Conservation (phyloP, 2,797 vertebrate genomes). For the Scyliorhinus canicula region DNA sequence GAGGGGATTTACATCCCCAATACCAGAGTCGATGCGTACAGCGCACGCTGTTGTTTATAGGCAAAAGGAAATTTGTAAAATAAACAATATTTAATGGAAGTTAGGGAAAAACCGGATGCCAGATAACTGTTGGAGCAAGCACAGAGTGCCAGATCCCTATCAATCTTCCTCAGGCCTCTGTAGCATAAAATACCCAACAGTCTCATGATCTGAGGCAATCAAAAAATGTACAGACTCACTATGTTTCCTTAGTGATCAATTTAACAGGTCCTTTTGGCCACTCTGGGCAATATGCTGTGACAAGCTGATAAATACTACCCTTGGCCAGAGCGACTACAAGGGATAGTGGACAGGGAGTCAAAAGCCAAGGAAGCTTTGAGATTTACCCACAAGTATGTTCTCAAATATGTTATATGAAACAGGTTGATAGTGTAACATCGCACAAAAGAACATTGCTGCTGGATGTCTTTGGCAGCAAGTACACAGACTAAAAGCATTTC, state of each 20-base stretch:
- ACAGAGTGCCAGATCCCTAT: not conserved
- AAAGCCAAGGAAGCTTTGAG: conserved; percentile 31
- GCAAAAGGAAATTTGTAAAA: not conserved
- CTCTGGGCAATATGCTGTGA: conserved; percentile 22
- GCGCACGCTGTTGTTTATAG: not conserved
- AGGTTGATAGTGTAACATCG: not conserved
- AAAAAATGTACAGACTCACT: not conserved
- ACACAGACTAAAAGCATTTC: not conserved
- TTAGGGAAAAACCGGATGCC: not conserved
- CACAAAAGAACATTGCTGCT: not conserved
- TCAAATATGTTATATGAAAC: not conserved
- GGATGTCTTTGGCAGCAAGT: not conserved
- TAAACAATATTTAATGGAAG: conserved; percentile 22
- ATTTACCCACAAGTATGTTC: conserved; percentile 11
- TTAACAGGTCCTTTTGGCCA: conserved; percentile 12
- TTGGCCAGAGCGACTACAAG: not conserved
- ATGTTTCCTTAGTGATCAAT: conserved; percentile 37
- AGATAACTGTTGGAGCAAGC: not conserved
- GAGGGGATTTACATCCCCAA: not conserved
- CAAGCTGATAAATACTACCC: conserved; percentile 34
- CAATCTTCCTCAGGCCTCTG: not conserved
- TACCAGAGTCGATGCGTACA: not conserved
- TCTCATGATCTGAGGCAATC: conserved; percentile 35
- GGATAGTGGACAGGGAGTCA: conserved; percentile 15
- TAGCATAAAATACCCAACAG: conserved; percentile 33